Base-by-base conservation (phyloP, 2,888 invertebrate genomes). In the Halictus ligatus region DNA sequence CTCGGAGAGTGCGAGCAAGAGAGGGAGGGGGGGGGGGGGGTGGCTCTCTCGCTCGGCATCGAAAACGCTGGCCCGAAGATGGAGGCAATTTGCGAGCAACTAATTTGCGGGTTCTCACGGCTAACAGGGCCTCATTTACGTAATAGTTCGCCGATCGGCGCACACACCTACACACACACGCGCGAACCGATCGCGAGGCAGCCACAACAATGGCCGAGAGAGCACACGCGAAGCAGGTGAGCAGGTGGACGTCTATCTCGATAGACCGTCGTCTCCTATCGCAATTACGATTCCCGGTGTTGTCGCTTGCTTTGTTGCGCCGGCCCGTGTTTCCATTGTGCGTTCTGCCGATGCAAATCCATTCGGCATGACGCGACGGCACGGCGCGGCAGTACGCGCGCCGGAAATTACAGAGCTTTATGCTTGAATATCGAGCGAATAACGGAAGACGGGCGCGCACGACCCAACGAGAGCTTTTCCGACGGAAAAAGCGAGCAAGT, bases 11-110 rank as follows among this genome's bases (percentile, higher is more conserved):
- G 15, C 7, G 0, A 64, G 64, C 3, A 5, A 60, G 25, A 25
- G 60, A 60, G 60, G 25, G 25, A 25, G 13, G 6, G n/a, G 1
- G 58, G 60, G 0, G 25, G 2, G 6, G 29, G 18, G 8, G 0
- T 15, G 18, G 29, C n/a, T 43, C 67, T 48, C 54, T 50, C 40
- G 25, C 13, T 71, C 69, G 35, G 46, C 71, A 12, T 54, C 46
- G 67, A 60, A 81, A 75, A 73, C 58, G 25, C 15, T 25, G 2
- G 64, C 64, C 43, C 81, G 73, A 40, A 78, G 43, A 79, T 69
- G 83, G 79, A 50, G 67, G 71, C 48, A 77, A 85, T 88, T 88
- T 74, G 54, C 72, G 54, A 21, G 15, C 54, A 25, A 64, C 69
- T 80, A 75, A 77, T 84, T 74, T 50, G 25, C 58, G 21, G 67